These are phyloP conservation scores for Anguilla megastoma DNA, from an alignment of 2,797 vertebrate species.

Conservation along the genomic window DNA sequence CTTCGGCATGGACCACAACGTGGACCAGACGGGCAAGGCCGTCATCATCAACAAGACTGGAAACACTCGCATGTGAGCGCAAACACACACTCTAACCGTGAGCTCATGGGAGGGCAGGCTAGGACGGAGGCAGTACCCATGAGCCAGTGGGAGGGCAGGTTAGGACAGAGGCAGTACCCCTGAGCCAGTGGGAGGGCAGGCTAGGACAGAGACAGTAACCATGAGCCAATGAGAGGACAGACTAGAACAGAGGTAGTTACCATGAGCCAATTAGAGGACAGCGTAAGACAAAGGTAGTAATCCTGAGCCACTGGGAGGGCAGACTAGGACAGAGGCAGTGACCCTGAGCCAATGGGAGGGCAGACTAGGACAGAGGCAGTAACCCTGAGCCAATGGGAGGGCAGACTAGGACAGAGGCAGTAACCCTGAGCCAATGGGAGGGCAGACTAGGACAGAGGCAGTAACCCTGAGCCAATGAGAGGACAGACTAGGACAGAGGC, in stretches of 20 bases:
- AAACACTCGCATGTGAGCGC: slow-evolving; percentile 92
- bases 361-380: neutral
- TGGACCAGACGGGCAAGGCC: slow-evolving; percentile 97
- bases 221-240: neutral
- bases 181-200: neutral
- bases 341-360: neutral
- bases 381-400: neutral
- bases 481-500: neutral
- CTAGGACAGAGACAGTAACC: neutral
- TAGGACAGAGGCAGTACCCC: neutral
- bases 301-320: neutral
- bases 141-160: neutral
- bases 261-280: neutral
- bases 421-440: neutral
- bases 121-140: neutral
- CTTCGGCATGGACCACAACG: slow-evolving; percentile 99
- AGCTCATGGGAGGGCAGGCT: neutral
- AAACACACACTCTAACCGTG: too few species aligned
- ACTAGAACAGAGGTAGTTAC: neutral
- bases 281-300: neutral
- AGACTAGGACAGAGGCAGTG: neutral
- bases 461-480: neutral
- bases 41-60: slow-evolving; percentile 99
- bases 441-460: neutral
- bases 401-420: neutral